Percentiles rank a stretch among this genome's conserved stretches.
These are phyloP conservation scores for Oreortyx pictus DNA, from an alignment of 2,797 vertebrate species.

Conservation along the genomic window DNA sequence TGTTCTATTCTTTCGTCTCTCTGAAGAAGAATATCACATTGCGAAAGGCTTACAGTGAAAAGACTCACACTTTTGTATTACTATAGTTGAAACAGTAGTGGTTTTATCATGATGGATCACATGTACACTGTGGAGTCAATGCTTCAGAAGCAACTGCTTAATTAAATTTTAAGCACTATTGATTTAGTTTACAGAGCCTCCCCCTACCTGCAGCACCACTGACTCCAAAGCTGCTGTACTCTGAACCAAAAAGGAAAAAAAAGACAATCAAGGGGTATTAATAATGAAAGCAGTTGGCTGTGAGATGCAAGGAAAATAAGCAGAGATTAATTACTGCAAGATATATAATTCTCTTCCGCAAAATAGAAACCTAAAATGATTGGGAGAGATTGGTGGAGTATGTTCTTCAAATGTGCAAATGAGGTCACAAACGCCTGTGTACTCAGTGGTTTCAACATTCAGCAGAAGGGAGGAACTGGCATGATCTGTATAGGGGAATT, in stretches of 20 bases:
- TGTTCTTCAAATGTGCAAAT: not conserved
- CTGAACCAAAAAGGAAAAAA: not conserved
- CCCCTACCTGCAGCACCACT: not conserved
- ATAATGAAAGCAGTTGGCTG: slow-evolving; percentile 8
- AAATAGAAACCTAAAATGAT: not conserved
- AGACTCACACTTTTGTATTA: slow-evolving; percentile 12
- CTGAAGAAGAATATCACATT: slow-evolving; percentile 25
- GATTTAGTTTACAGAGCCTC: slow-evolving; percentile 41
- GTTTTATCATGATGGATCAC: slow-evolving; percentile 38
- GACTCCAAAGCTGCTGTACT: not conserved
- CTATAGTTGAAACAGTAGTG: slow-evolving; percentile 1
- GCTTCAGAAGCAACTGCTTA: slow-evolving; percentile 46
- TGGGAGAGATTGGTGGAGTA: not conserved
- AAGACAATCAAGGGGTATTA: not conserved
- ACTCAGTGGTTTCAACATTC: not conserved
- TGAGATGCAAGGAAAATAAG: not conserved
- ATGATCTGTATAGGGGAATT: not conserved
- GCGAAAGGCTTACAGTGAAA: slow-evolving; percentile 19
- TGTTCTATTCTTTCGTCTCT: not conserved
- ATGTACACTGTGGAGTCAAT: slow-evolving; percentile 27
- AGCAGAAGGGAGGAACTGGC: not conserved
- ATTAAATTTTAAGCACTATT: slow-evolving; percentile 71
- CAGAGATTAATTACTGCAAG: not conserved
- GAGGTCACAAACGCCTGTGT: not conserved
- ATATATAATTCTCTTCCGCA: not conserved